Percentiles rank a stretch among this genome's conserved stretches.
phyloP scores from a whole-genome alignment of 1,140 invertebrate species.

The Drosophila busckii region DNA sequence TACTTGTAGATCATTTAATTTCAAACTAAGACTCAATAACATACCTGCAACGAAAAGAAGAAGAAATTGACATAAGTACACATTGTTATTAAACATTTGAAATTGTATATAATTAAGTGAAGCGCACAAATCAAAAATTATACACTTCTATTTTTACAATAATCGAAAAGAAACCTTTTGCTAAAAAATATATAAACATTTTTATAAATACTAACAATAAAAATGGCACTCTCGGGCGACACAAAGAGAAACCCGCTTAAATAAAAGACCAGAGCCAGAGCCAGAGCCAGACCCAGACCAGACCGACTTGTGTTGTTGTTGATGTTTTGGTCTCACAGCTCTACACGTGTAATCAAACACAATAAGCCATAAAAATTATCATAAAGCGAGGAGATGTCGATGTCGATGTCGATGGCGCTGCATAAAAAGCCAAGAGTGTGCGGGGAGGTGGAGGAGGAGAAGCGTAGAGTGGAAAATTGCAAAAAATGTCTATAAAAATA shows the following conservation, averaged over 20 bases:
- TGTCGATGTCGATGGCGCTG: too few relatives aligned
- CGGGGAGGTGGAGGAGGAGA: background rate
- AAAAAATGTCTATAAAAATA: slow-evolving; percentile 19
- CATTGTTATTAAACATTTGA: background rate
- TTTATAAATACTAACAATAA: too few relatives aligned
- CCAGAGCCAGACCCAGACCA: too few relatives aligned
- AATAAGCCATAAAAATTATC: slow-evolving; percentile 71
- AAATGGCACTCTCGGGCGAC: too few relatives aligned
- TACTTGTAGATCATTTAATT: too few relatives aligned
- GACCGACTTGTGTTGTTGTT: slow-evolving; percentile 37
- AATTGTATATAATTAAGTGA: too few relatives aligned
- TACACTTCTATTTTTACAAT: too few relatives aligned
- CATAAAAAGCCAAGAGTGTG: slow-evolving; percentile 40
- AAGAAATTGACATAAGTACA: slow-evolving; percentile 20
- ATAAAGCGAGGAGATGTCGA: slow-evolving; percentile 46
- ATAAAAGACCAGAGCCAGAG: slow-evolving; percentile 46
- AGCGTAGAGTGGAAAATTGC: slow-evolving; percentile 23
- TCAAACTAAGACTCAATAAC: too few relatives aligned
- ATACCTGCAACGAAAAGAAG: slow-evolving; percentile 46
- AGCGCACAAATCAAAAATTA: too few relatives aligned
- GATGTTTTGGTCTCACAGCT: slow-evolving; percentile 28
- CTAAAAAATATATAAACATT: too few relatives aligned
- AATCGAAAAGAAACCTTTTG: slow-evolving; percentile 33
- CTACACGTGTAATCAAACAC: slow-evolving; percentile 72
- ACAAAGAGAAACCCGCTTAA: slow-evolving; percentile 45